Base-by-base conservation (phyloP, 2,113 vertebrate genomes). In the Hemicordylus capensis region DNA sequence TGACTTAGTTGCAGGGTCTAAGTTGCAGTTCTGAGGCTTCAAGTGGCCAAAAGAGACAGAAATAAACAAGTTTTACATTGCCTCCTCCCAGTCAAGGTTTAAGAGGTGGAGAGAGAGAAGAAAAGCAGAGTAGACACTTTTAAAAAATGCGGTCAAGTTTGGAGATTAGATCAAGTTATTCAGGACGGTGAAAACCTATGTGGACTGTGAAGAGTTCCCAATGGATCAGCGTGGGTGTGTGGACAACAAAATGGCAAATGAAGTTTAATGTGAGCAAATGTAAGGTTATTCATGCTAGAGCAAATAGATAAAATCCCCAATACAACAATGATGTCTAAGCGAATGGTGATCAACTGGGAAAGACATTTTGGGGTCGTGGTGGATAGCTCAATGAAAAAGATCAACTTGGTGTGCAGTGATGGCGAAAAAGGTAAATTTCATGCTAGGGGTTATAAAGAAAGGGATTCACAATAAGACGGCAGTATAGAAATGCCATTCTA, bases 21-120 rank as follows among this genome's bases (percentile, higher is more conserved):
- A 89, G 84, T 76, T 81, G 87, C 22, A 85, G 46, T 75, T 80
- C 58, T 83, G 70, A 75, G 72, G 44, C 80, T 82, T 54, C 44
- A 88, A 91, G 83, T 37, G 69, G 72, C 84, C 34, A 37, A 58
- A 76, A 3, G n/a, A 54, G 48, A 8, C n/a, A n/a, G n/a, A 31
- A 66, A n/a, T 19, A 37, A 67, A 4, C 26, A 24, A 20, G 28
- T 44, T 63, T 46, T 28, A 63, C 17, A 15, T 79, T 44, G 7
- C 59, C 22, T 46, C 17, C 31, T 64, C 42, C 34, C 67, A 56
- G 46, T 20, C 24, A 26, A 37, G 20, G 26, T 26, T 26, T 46
- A 46, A 28, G 28, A 80, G 5, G 2, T 4, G 8, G 20, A n/a
- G 3, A 19, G 31, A 11, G 37, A 5, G 39, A n/a, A 26, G 19